Evolutionary conservation across 2,113 vertebrate species (phyloP), one percentile per base, ranked within the genome.

Genomic region (Eubucco bourcierii): DNA sequence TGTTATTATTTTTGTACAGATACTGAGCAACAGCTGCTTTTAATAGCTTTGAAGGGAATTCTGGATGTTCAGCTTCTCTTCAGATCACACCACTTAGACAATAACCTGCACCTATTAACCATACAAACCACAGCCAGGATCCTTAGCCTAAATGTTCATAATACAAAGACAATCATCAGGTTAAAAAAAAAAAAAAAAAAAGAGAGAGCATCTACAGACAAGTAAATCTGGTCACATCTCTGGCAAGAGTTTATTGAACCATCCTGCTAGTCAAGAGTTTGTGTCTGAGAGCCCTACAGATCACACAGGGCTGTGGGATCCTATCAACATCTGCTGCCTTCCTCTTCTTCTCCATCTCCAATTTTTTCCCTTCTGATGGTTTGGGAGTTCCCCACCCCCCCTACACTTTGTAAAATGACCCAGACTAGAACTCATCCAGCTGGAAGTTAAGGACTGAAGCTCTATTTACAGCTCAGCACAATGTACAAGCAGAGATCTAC

Each of bases 21-120:
- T 82, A 56, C 28, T 74, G 87, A 90, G 64, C 47, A 77, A 67
- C 94, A 95, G 95, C 88, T 93, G 88, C 81, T 96, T 88, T 94
- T 88, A 95, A 94, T 94, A 88, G 75, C 86, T 93, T 74, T 4
- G 5, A 31, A 88, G 81, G 63, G 75, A 67, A 63, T 89, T 93
- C 74, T 93, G 91, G 46, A 71, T 89, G 75, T 56, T 93, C 65
- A 0, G 6, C 67, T 71, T 58, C 83, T 87, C 88, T 91, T 88
- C 84, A 84, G 44, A 66, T 90, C 77, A 70, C 79, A 88, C 90
- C 95, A 63, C 74, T 90, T 56, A 90, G 90, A 86, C 66, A 88
- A 65, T 64, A 88, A 68, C 44, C 92, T 94, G 86, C 85, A 88
- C 80, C 88, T 80, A 64, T 39, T 91, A 87, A 88, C 11, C 56